Percentiles rank a stretch among this genome's conserved stretches.
Evolutionary conservation across 2,797 vertebrate species (phyloP).

Genomic region (Bovichtus variegatus): DNA sequence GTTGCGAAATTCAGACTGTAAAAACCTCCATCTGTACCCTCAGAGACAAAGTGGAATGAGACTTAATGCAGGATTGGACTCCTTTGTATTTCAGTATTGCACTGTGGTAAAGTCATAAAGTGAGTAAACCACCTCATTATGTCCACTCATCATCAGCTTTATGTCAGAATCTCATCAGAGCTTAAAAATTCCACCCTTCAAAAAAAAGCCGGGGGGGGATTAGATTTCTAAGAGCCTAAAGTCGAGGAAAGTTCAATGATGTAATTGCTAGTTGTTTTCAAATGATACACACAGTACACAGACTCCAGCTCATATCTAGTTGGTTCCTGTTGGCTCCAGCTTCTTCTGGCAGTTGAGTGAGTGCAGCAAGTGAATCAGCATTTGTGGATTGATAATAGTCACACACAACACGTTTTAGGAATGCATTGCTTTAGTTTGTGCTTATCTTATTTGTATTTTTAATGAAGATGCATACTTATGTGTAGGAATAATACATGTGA

Average conservation of each 20-base stretch:
- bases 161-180: conserved; percentile 6
- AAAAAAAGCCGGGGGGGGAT: neutral
- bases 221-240: neutral
- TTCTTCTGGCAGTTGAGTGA: conserved; percentile 33
- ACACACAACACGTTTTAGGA: conserved; percentile 42
- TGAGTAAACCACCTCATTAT: neutral
- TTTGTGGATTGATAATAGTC: conserved; percentile 3
- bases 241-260: neutral
- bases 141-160: neutral
- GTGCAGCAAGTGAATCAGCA: conserved; percentile 1
- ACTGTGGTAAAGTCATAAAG: neutral
- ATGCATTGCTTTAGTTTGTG: conserved; percentile 63
- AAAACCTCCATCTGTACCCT: neutral
- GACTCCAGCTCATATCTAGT: neutral
- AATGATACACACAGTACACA: neutral
- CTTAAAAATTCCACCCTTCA: neutral
- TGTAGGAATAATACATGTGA: neutral
- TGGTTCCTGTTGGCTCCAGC: neutral
- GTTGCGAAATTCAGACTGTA: neutral
- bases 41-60: neutral
- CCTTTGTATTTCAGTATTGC: neutral
- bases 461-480: neutral
- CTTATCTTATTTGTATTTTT: conserved; percentile 36
- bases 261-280: neutral
- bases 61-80: neutral